These are phyloP conservation scores for Actinostola sp. DNA, from an alignment of 92 coral and sea anemone genomes.

Conservation along the genomic window DNA sequence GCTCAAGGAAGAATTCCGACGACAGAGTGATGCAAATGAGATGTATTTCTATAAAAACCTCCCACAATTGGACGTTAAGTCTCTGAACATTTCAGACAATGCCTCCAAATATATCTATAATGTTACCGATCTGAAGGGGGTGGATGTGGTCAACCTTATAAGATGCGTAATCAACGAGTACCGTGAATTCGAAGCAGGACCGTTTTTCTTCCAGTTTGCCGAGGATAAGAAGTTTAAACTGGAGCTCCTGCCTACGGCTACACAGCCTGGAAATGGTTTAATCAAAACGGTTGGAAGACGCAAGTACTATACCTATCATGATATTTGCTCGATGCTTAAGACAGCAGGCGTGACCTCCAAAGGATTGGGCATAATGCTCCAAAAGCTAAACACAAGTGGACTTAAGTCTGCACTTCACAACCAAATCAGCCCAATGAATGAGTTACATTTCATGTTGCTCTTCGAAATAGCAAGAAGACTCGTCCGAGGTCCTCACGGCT, in stretches of 20 bases:
- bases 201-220: conserved; percentile 80
- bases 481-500: conserved; percentile 79
- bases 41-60: conserved; percentile 66
- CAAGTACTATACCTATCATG: conserved; percentile 77
- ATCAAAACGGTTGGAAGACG: conserved; percentile 80
- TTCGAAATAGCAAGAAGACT: conserved; percentile 83
- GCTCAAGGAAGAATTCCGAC: conserved; percentile 63
- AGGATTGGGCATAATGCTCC: conserved; percentile 82
- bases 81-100: conserved; percentile 53
- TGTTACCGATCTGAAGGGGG: conserved; percentile 73
- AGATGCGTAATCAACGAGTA: conserved; percentile 59
- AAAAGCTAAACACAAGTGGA: conserved; percentile 76
- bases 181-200: conserved; percentile 65
- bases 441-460: conserved; percentile 82
- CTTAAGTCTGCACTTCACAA: conserved; percentile 84
- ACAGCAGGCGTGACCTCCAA: conserved; percentile 80
- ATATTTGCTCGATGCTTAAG: conserved; percentile 69
- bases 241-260: conserved; percentile 78
- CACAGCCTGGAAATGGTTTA: conserved; percentile 81
- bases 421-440: conserved; percentile 90
- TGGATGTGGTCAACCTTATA: conserved; percentile 68
- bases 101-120: conserved; percentile 38
- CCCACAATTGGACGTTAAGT: conserved; percentile 19
- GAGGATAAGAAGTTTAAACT: conserved; percentile 84
- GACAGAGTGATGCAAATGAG: conserved; percentile 84